Conservation (phyloP, 2,888 invertebrate genomes). For the Ethmia dodecea region DNA sequence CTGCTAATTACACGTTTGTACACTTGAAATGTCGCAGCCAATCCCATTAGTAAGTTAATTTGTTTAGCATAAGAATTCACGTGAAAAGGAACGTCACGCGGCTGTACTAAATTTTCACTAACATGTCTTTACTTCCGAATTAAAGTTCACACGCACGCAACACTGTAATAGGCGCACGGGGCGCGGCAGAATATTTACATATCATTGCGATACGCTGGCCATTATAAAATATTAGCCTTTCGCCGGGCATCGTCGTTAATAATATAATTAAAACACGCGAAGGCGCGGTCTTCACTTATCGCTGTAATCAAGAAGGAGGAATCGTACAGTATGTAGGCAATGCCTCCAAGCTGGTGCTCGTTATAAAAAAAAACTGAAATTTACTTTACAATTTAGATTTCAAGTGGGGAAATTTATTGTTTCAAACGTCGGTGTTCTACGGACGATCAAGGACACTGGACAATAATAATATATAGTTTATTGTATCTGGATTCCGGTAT, state of each 20-base stretch:
- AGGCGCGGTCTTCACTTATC: constrained; percentile 69
- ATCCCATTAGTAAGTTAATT: constrained; percentile 39
- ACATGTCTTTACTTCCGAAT: constrained; percentile 69
- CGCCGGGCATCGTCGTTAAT: constrained; percentile 68
- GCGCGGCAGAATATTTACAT: constrained; percentile 73
- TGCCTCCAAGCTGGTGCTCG: too few relatives aligned
- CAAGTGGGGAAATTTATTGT: too few relatives aligned
- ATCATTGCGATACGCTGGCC: constrained; percentile 72
- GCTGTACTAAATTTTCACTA: constrained; percentile 52
- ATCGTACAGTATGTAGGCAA: constrained; percentile 20
- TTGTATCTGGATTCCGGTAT: too few relatives aligned
- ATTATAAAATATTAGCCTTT: constrained; percentile 75
- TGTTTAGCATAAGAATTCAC: constrained; percentile 48
- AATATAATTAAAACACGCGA: constrained; percentile 76
- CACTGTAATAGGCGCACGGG: constrained; percentile 52
- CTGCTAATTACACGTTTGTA: constrained; percentile 57
- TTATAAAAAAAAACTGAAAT: too few relatives aligned
- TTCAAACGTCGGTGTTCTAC: too few relatives aligned
- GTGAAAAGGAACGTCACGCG: constrained; percentile 49
- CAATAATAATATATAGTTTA: too few relatives aligned
- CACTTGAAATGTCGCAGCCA: constrained; percentile 29
- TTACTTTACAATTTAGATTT: too few relatives aligned
- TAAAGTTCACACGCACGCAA: constrained; percentile 67
- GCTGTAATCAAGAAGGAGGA: constrained; percentile 58
- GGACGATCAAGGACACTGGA: too few relatives aligned